Percentiles rank a stretch among this genome's conserved stretches.
Evolutionary conservation across 2,888 invertebrate species (phyloP).

Genomic region (Pycnomerus fuliginosus): DNA sequence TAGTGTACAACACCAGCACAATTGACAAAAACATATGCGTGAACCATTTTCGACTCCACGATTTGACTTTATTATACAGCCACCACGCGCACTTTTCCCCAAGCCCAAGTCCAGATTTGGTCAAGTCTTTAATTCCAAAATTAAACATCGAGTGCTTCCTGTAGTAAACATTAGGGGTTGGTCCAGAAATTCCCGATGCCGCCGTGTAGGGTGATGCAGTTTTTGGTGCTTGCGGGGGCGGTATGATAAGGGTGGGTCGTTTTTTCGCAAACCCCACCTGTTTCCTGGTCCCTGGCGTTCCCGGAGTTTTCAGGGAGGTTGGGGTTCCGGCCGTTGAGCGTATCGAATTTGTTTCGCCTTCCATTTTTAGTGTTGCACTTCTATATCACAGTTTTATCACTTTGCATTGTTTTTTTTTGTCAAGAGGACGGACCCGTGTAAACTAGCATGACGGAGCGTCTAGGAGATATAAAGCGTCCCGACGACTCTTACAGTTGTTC

Average conservation of each 20-base stretch:
- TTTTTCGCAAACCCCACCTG: slow-evolving; percentile 37
- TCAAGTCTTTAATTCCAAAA: slow-evolving; percentile 77
- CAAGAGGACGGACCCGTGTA: neutral
- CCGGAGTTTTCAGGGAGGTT: slow-evolving; percentile 4
- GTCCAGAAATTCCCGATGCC: slow-evolving; percentile 7
- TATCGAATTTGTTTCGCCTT: slow-evolving; percentile 24
- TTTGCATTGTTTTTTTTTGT: slow-evolving; percentile 1
- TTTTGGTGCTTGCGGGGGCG: slow-evolving; percentile 30
- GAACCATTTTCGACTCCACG: slow-evolving; percentile 81
- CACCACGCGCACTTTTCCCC: slow-evolving; percentile 82
- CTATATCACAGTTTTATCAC: slow-evolving; percentile 10
- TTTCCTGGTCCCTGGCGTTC: slow-evolving; percentile 14
- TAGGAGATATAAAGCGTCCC: slow-evolving; percentile 21
- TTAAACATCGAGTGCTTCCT: slow-evolving; percentile 75
- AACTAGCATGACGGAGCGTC: slow-evolving; percentile 13
- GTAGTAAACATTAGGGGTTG: slow-evolving; percentile 52
- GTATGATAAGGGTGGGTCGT: slow-evolving; percentile 44
- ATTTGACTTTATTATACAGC: slow-evolving; percentile 74
- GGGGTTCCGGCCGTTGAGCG: slow-evolving; percentile 14
- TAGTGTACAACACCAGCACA: slow-evolving; percentile 75
- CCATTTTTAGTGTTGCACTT: neutral
- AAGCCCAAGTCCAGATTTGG: slow-evolving; percentile 78
- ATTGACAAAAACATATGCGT: slow-evolving; percentile 83
- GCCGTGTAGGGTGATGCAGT: neutral
- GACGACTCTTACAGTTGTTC: slow-evolving; percentile 19